Conservation (phyloP, 2,888 invertebrate genomes). For the Opisthograptis luteolata region DNA sequence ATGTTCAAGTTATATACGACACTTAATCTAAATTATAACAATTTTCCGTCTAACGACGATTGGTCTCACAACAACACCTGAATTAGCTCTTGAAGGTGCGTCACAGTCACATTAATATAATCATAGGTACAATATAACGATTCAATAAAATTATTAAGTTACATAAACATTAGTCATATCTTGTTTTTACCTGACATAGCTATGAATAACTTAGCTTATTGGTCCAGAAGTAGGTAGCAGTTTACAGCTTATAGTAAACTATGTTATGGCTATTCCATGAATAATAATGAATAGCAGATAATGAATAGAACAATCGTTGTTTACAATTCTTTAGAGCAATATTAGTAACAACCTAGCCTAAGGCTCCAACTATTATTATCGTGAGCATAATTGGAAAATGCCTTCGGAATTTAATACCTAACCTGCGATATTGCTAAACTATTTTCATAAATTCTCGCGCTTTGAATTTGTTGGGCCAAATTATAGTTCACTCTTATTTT, state of each 20-base stretch:
- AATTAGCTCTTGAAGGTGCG: not conserved
- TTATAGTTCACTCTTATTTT: not conserved
- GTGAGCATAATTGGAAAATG: conserved; percentile 7
- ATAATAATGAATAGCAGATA: no score
- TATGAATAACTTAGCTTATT: not conserved
- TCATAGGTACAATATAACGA: conserved; percentile 9
- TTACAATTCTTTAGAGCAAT: conserved; percentile 17
- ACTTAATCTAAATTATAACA: no score
- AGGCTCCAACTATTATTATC: conserved; percentile 7
- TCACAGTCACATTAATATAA: not conserved
- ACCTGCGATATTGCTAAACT: not conserved
- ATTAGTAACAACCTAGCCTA: not conserved
- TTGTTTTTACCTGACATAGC: not conserved
- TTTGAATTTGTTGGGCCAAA: not conserved
- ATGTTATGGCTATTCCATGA: conserved; percentile 23
- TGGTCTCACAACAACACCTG: not conserved
- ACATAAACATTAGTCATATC: conserved; percentile 19
- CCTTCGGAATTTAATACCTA: conserved; percentile 7
- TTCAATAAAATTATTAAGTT: conserved; percentile 19
- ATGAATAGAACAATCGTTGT: conserved; percentile 21
- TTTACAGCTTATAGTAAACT: conserved; percentile 10
- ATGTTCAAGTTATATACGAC: no score
- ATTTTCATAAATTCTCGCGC: not conserved
- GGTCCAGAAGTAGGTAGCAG: conserved; percentile 4
- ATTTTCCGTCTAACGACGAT: no score